Percentiles rank a stretch among this genome's conserved stretches.
These are phyloP conservation scores for Myzus persicae DNA, from an alignment of 1,140 invertebrate species.

Conservation along the genomic window DNA sequence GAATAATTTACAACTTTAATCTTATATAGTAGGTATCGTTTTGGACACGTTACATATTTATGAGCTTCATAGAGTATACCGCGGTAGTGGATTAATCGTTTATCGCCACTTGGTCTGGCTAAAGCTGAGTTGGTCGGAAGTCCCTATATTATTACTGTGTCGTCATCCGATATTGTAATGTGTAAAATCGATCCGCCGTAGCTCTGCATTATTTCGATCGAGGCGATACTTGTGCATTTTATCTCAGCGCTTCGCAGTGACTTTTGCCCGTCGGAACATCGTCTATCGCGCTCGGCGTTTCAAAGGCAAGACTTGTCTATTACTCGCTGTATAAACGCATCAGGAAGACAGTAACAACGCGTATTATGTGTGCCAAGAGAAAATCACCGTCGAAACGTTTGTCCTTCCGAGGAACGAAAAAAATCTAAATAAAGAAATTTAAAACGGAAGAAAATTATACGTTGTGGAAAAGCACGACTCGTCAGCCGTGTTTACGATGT, in stretches of 20 bases:
- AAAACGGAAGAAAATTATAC: not conserved
- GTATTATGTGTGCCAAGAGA: not conserved
- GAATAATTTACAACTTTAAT: conserved; percentile 14
- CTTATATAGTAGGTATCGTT: not conserved
- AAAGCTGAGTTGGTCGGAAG: not conserved
- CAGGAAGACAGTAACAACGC: not conserved
- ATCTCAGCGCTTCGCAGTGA: too few species aligned
- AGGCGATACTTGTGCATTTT: too few species aligned
- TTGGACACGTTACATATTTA: conserved; percentile 7
- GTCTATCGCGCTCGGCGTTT: not conserved
- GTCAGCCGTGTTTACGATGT: not conserved
- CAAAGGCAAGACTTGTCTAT: too few species aligned
- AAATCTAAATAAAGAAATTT: not conserved
- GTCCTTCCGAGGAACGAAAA: not conserved
- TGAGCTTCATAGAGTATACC: not conserved
- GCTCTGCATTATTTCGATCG: not conserved
- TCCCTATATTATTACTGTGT: not conserved
- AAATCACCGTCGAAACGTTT: not conserved
- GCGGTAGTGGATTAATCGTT: not conserved
- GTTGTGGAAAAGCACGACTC: not conserved
- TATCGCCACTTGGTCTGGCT: not conserved
- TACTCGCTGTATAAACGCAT: too few species aligned
- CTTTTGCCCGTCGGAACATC: not conserved
- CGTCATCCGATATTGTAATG: not conserved
- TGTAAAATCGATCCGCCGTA: too few species aligned